These are phyloP conservation scores for Drosophila sp. DNA, from an alignment of 1,140 invertebrate species.

Conservation along the genomic window DNA sequence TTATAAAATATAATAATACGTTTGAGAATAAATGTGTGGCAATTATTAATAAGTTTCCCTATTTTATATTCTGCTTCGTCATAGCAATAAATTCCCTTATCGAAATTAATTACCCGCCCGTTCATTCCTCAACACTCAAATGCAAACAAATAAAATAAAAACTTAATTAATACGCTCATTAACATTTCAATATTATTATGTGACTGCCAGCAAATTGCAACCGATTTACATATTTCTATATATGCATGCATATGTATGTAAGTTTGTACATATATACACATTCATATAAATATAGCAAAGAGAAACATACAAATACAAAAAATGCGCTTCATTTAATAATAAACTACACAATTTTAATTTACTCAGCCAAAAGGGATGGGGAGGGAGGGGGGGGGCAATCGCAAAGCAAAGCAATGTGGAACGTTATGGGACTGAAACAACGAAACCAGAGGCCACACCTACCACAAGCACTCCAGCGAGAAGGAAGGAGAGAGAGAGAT, in stretches of 20 bases:
- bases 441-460: constrained; percentile 53
- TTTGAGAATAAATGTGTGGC: too few relatives aligned
- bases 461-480: constrained; percentile 18
- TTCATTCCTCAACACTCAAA: constrained; percentile 20
- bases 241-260: constrained; percentile 19
- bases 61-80: neutral
- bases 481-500: constrained; percentile 18
- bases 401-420: constrained; percentile 28
- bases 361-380: constrained; percentile 66
- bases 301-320: constrained; percentile 75
- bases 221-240: constrained; percentile 51
- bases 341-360: constrained; percentile 85
- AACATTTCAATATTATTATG: constrained; percentile 80
- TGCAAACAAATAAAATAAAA: constrained; percentile 48
- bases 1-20: neutral
- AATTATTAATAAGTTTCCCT: too few relatives aligned
- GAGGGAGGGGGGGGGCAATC: constrained; percentile 15
- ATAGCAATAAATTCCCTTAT: neutral
- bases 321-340: constrained; percentile 84
- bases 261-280: constrained; percentile 29
- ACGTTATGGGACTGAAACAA: constrained; percentile 55
- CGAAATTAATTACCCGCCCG: constrained; percentile 25
- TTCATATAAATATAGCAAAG: constrained; percentile 22
- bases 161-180: constrained; percentile 79
- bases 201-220: constrained; percentile 50